These are phyloP conservation scores for Sebastes vulpes DNA, from an alignment of 2,797 vertebrate genomes.

Conservation along the genomic window DNA sequence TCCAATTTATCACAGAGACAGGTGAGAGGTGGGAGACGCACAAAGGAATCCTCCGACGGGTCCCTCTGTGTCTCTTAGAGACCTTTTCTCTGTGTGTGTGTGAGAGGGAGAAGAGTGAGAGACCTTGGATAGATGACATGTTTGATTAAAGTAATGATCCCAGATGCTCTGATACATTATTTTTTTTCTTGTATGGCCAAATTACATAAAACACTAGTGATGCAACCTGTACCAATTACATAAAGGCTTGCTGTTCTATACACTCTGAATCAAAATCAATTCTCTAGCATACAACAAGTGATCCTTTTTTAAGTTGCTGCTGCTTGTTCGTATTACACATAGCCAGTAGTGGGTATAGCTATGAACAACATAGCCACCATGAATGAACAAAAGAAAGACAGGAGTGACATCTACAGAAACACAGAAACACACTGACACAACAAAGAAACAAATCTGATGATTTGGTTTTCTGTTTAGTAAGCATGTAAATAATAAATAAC, in stretches of 20 bases:
- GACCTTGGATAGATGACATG: slow-evolving; percentile 1
- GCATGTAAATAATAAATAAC: neutral
- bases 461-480: neutral
- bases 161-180: neutral
- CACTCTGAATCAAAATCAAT: slow-evolving; percentile 12
- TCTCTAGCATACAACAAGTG: neutral
- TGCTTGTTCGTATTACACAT: neutral
- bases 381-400: neutral
- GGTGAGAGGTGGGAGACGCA: slow-evolving; percentile 57
- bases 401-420: neutral
- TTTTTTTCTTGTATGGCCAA: neutral
- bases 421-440: neutral
- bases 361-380: neutral
- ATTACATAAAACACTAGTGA: neutral
- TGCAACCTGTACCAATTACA: neutral
- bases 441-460: neutral
- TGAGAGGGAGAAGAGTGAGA: neutral
- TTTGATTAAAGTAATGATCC: slow-evolving; percentile 21
- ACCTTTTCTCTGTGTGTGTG: neutral
- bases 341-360: neutral
- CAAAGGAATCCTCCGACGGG: slow-evolving; percentile 8
- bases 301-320: neutral
- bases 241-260: neutral
- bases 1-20: slow-evolving; percentile 70
- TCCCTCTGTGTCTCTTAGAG: slow-evolving; percentile 26